phyloP scores from a whole-genome alignment of 1,140 invertebrate species.

The Hypsibius dujardini region DNA sequence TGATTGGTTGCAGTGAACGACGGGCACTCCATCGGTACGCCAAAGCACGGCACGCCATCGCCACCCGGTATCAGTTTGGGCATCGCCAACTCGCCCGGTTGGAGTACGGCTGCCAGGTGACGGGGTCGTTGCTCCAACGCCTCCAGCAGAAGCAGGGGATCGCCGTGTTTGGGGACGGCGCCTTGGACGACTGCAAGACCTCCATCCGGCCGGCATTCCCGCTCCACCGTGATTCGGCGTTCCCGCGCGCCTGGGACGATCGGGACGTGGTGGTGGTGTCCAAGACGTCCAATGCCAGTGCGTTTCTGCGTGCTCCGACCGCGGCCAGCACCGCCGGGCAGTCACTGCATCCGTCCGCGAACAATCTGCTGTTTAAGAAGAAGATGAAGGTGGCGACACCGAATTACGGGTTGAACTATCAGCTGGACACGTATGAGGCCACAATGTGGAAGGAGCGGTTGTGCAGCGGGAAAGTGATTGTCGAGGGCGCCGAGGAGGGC shows the following conservation, averaged over 20 bases:
- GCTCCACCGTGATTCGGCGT: not conserved
- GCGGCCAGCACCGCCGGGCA: not conserved
- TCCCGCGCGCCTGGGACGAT: slow-evolving; percentile 12
- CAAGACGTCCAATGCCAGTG: not conserved
- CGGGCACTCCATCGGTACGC: slow-evolving; percentile 15
- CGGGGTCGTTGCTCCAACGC: not conserved
- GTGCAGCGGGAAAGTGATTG: not conserved
- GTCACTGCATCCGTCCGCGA: slow-evolving; percentile 3
- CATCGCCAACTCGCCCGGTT: slow-evolving; percentile 1
- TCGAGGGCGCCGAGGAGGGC: slow-evolving; percentile 2
- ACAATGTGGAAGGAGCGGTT: slow-evolving; percentile 14
- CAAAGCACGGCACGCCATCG: slow-evolving; percentile 1
- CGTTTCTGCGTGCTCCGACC: not conserved
- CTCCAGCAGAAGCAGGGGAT: slow-evolving; percentile 10
- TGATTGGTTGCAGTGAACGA: not conserved
- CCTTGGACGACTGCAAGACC: not conserved
- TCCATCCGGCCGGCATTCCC: not conserved
- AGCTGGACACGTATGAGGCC: slow-evolving; percentile 1
- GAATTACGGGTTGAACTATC: not conserved
- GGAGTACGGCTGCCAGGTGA: slow-evolving; percentile 4
- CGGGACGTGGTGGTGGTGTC: not conserved
- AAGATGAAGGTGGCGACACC: not conserved
- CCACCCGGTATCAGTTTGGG: not conserved
- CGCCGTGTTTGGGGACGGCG: not conserved
- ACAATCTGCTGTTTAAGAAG: not conserved